Base-by-base conservation (phyloP, 1,140 invertebrate genomes). In the Aphelenchoides besseyi region DNA sequence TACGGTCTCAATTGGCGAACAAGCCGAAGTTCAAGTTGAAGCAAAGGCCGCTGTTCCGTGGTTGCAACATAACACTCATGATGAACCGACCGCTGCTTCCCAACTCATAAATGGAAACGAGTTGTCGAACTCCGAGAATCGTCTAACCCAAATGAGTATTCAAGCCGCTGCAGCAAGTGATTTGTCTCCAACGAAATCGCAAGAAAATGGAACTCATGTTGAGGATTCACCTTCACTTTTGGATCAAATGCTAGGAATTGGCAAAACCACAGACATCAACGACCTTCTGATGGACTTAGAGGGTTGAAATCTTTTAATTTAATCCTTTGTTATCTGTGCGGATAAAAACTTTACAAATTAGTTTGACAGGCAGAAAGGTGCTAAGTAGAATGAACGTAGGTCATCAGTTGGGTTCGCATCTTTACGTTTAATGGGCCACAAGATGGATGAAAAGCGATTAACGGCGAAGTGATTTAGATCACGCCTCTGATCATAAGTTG, bases 1-100 rank as follows among this genome's bases (percentile, higher is more conserved):
- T 53, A 81, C 74, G 35, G 76, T 76, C 26, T 76, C 75, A 16
- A 69, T 76, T 29, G 76, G 72, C 2, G 78, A 80, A 30, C 41
- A 64, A 18, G 61, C 37, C 5, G 54, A 63, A 28, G 73, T 26
- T 18, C 33, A 57, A 52, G 55, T 63, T 33, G 74, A 75, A 37
- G 23, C 69, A 5, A 78, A 78, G 29, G 62, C 62, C n/a, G 78
- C 68, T 30, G 77, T 78, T 53, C 76, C 76, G 1, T 78, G 76
- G 76, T 48, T 78, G 5, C 70, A 80, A 32, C 33, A 70, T 23
- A 23, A 16, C 30, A 36, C 66, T 53, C 41, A 70, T 16, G 70
- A 70, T 5, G 33, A 35, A 16, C n/a, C 29, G 29, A 33, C 66
- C 1, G 1, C 68, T 18, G 18, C 68, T 5, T 23, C 66, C 66